Evolutionary conservation across 2,113 vertebrate genomes (phyloP).

Genomic region (Sebastes schlegelii): DNA sequence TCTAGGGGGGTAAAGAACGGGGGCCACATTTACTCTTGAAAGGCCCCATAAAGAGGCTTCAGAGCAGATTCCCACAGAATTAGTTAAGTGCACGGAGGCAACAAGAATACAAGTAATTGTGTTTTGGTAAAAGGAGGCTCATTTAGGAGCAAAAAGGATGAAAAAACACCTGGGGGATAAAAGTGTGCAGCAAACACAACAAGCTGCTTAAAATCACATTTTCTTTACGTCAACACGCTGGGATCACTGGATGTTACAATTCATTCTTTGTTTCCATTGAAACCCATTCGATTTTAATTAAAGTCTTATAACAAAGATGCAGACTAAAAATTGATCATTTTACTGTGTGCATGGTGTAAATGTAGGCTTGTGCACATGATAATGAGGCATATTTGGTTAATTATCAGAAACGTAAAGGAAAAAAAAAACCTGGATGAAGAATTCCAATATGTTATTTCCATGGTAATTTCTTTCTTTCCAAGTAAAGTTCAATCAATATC

Average conservation of each 20-base stretch:
- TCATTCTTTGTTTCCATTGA: not conserved
- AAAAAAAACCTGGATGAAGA: too few species aligned
- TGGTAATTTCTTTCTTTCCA: too few species aligned
- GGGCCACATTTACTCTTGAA: slow-evolving; percentile 52
- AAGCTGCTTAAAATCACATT: slow-evolving; percentile 56
- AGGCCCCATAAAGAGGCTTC: slow-evolving; percentile 41
- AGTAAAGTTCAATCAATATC: too few species aligned
- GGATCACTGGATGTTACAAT: slow-evolving; percentile 45
- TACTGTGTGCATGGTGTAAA: not conserved
- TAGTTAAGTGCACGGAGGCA: slow-evolving; percentile 55
- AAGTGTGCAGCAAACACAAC: slow-evolving; percentile 51
- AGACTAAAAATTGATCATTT: slow-evolving; percentile 5
- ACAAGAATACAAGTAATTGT: slow-evolving; percentile 51
- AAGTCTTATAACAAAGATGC: not conserved
- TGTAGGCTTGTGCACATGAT: not conserved
- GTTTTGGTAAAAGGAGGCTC: slow-evolving; percentile 55
- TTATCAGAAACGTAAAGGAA: not conserved
- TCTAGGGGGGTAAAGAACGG: slow-evolving; percentile 42
- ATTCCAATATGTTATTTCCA: too few species aligned
- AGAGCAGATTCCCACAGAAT: slow-evolving; percentile 64
- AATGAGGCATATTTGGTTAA: not conserved
- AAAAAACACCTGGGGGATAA: slow-evolving; percentile 62
- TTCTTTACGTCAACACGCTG: slow-evolving; percentile 25
- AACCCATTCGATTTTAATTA: slow-evolving; percentile 15
- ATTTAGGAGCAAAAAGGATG: slow-evolving; percentile 51